These are phyloP conservation scores for Cynaeus angustus DNA, from an alignment of 2,888 invertebrate genomes.

Conservation along the genomic window DNA sequence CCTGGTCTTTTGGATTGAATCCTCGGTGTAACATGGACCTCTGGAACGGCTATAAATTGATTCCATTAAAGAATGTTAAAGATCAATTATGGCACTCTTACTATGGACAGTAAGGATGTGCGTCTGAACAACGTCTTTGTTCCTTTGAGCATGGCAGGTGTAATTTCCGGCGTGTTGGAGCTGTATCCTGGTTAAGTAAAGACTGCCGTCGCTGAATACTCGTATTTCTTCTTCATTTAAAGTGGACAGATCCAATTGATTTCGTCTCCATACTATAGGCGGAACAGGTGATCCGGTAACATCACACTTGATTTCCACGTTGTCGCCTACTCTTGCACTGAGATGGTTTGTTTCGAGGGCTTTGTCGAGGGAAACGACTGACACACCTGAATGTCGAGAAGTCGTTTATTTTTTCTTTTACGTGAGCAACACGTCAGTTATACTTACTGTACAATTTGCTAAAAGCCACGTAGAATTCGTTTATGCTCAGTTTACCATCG, in stretches of 20 bases:
- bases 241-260: slow-evolving; percentile 78
- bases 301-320: slow-evolving; percentile 86
- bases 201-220: slow-evolving; percentile 83
- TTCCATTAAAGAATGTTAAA: slow-evolving; percentile 31
- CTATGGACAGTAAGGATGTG: slow-evolving; percentile 84
- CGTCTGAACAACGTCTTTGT: slow-evolving; percentile 83
- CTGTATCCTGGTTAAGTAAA: slow-evolving; percentile 83
- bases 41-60: slow-evolving; percentile 77
- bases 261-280: slow-evolving; percentile 82
- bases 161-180: slow-evolving; percentile 85
- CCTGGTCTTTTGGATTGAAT: slow-evolving; percentile 81
- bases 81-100: slow-evolving; percentile 71
- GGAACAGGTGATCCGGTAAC: slow-evolving; percentile 81
- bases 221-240: slow-evolving; percentile 78
- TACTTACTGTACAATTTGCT: slow-evolving; percentile 83
- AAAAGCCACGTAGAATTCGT: slow-evolving; percentile 84
- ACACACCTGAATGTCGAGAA: slow-evolving; percentile 74
- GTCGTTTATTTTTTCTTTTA: slow-evolving; percentile 11
- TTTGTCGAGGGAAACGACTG: slow-evolving; percentile 82
- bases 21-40: slow-evolving; percentile 82
- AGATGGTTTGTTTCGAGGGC: slow-evolving; percentile 81
- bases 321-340: slow-evolving; percentile 82
- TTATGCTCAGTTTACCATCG: slow-evolving; percentile 79
- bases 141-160: slow-evolving; percentile 83
- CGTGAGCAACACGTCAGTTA: slow-evolving; percentile 6